A percentile compares a stretch with the other conserved stretches of the same genome.
Conservation (phyloP, 2,888 invertebrate genomes). For the Drosophila limbata region DNA sequence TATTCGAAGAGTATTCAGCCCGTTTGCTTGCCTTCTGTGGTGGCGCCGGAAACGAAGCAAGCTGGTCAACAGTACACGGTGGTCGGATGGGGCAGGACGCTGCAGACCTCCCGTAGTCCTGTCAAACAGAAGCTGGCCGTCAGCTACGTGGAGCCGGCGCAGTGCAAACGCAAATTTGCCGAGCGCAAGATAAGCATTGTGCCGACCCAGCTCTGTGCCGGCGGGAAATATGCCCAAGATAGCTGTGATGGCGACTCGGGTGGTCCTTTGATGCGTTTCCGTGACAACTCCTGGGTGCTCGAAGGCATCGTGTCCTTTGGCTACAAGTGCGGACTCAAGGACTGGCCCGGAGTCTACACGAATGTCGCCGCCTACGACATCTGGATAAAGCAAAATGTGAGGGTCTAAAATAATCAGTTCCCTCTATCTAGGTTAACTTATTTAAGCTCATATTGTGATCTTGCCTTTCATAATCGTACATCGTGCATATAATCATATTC, state of each 20-base stretch:
- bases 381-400: constrained; percentile 84
- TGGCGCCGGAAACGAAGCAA: constrained; percentile 50
- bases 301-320: constrained; percentile 90
- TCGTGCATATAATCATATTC: constrained; percentile 19
- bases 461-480: constrained; percentile 34
- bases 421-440: constrained; percentile 16
- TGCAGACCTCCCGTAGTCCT: constrained; percentile 85
- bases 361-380: constrained; percentile 87
- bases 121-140: constrained; percentile 87
- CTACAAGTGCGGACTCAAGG: constrained; percentile 88
- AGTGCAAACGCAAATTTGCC: constrained; percentile 85
- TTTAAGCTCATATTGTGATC: constrained; percentile 71
- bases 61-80: constrained; percentile 84
- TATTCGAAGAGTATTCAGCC: constrained; percentile 87
- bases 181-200: constrained; percentile 76
- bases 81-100: constrained; percentile 89
- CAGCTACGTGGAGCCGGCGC: constrained; percentile 85
- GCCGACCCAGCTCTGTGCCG: constrained; percentile 88
- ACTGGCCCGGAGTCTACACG: constrained; percentile 89
- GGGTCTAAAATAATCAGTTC: constrained; percentile 34
- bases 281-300: constrained; percentile 86
- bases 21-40: constrained; percentile 87
- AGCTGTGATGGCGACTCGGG: constrained; percentile 92
- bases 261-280: constrained; percentile 89
- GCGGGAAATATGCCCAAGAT: constrained; percentile 89